phyloP scores from a whole-genome alignment of 2,113 vertebrate species.

The Sitta europaea region DNA sequence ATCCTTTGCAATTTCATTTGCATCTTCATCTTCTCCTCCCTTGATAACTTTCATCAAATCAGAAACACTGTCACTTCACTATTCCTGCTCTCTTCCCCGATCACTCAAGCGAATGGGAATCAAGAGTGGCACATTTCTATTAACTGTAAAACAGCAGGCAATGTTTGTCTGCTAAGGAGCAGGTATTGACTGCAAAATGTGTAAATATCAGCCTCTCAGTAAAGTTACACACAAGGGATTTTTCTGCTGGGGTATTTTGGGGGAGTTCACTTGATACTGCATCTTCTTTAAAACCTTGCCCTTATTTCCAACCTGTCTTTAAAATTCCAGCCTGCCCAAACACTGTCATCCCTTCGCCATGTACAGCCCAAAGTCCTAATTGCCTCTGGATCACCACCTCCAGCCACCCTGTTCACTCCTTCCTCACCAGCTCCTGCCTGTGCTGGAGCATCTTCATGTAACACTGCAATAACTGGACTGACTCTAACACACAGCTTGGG shows the following conservation, averaged over 20 bases:
- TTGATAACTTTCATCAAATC: not conserved
- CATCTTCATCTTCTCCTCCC: not conserved
- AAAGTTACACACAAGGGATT: not conserved
- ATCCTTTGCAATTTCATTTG: conserved; percentile 7
- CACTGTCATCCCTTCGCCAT: not conserved
- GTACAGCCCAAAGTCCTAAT: not conserved
- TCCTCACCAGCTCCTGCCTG: not conserved
- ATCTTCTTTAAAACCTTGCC: not conserved
- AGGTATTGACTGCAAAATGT: not conserved
- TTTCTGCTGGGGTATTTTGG: not conserved
- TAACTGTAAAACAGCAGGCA: not conserved
- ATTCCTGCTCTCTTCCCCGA: accelerated
- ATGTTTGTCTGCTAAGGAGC: not conserved
- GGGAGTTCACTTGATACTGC: not conserved
- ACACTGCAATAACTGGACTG: accelerated
- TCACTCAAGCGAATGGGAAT: not conserved
- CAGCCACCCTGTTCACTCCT: not conserved
- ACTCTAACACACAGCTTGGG: not conserved
- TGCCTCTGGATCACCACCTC: not conserved
- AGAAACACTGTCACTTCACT: not conserved
- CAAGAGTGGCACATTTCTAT: not conserved
- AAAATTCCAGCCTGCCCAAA: not conserved
- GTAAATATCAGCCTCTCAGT: conserved; percentile 9
- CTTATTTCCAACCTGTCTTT: not conserved
- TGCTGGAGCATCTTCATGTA: not conserved